These are phyloP conservation scores for Xyrichtys novacula DNA, from an alignment of 2,797 vertebrate genomes.

Conservation along the genomic window DNA sequence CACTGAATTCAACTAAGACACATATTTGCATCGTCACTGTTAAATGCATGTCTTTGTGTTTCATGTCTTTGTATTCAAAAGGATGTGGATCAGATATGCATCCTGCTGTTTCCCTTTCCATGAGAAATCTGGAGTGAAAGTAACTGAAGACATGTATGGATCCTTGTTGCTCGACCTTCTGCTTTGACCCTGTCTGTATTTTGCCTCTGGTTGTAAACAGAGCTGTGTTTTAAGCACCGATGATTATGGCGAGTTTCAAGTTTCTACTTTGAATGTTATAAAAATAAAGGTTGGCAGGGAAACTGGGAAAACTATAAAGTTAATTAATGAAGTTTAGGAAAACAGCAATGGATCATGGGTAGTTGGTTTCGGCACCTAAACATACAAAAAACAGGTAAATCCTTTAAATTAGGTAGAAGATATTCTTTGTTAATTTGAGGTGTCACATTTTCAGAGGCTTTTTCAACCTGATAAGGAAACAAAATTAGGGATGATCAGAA, in stretches of 20 bases:
- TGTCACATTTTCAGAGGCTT: constrained; percentile 1
- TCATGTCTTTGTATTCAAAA: not conserved
- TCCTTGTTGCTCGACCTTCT: not conserved
- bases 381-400: constrained; percentile 3
- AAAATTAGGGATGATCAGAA: constrained; percentile 3
- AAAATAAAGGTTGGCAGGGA: not conserved
- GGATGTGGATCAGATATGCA: not conserved
- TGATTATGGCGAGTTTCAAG: not conserved
- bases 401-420: no score
- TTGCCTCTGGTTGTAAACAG: not conserved
- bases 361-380: not conserved
- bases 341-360: not conserved
- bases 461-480: not conserved
- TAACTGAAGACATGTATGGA: not conserved
- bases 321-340: not conserved
- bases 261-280: not conserved
- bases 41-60: not conserved
- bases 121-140: not conserved
- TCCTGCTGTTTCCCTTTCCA: constrained; percentile 5
- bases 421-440: no score
- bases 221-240: not conserved
- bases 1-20: not conserved
- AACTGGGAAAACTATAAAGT: not conserved
- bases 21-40: not conserved
- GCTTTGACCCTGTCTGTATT: not conserved